Base-by-base conservation (phyloP, 2,888 invertebrate species). In the Cyclophora punctaria region DNA sequence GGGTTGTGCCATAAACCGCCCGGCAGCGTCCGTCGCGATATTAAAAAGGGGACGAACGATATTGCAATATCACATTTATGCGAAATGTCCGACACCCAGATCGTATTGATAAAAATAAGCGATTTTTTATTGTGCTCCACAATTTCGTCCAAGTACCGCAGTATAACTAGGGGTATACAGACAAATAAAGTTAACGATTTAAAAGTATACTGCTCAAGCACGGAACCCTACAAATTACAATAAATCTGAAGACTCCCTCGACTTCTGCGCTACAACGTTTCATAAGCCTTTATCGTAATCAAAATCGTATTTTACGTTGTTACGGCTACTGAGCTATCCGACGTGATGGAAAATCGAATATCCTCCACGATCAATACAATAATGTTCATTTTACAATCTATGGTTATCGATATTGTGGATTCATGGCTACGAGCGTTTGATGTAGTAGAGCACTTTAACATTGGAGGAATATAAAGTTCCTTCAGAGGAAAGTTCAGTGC, bases 21-120 rank as follows among this genome's bases (percentile, higher is more conserved):
- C 83, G 74, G 78, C 75, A 75, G 78, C 82, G 83, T 82, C 87
- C 86, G 84, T 78, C 80, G 85, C 80, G 82, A 88, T 88, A 88
- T 88, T 88, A 88, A 88, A 88, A 87, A 87, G 82, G 87, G 87
- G 87, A 83, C 86, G 80, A 80, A 81, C 83, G 87, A 83, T 86
- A 87, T 88, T 88, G 87, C 87, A 85, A 87, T 87, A 86, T 88
- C 87, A 87, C 88, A 86, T 88, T 87, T 87, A 87, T 88, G 84
- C 82, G 86, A 86, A 87, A 86, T 87, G 87, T 86, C 86, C 85
- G 72, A 85, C 87, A 84, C 80, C 77, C 83, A 86, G 87, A 88
- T 87, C 84, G 83, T 84, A 86, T 88, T 88, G 88, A 88, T 87
- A 87, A 88, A 86, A 88, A 85, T 88, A 88, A 86, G 85, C 88